Evolutionary conservation across 2,797 vertebrate species (phyloP).

Genomic region (Xenentodon cancila): DNA sequence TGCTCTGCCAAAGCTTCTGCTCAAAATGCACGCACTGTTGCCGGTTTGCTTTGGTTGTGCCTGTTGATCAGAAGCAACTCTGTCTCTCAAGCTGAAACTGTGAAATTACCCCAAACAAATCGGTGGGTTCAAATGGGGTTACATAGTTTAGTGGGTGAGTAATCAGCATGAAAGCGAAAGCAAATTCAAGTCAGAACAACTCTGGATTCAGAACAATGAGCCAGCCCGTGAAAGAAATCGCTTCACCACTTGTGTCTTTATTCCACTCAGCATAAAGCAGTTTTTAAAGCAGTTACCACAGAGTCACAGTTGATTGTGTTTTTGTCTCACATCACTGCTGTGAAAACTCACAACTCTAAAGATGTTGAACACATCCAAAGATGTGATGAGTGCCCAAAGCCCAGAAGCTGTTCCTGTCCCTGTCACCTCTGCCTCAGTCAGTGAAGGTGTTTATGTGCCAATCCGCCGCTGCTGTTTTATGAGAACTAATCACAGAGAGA

Average conservation of each 20-base stretch:
- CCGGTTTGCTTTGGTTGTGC: background rate
- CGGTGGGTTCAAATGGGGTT: background rate
- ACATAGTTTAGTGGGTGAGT: background rate
- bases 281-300: slow-evolving; percentile 11
- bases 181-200: slow-evolving; percentile 6
- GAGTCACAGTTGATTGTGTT: background rate
- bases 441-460: background rate
- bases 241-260: background rate
- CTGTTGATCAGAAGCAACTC: too few species aligned
- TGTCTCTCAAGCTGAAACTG: background rate
- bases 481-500: slow-evolving; percentile 2
- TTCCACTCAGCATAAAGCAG: slow-evolving; percentile 12
- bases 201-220: background rate
- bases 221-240: background rate
- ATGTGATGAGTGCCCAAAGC: background rate
- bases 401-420: background rate
- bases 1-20: background rate
- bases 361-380: slow-evolving; percentile 1
- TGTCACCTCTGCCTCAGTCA: background rate
- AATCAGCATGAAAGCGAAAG: background rate
- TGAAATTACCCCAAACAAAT: background rate
- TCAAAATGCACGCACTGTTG: background rate
- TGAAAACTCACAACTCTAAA: slow-evolving; percentile 2
- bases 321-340: slow-evolving; percentile 8
- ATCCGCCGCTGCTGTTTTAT: background rate